Evolutionary conservation across 1,140 invertebrate genomes (phyloP).

Genomic region (Aricia agestis): DNA sequence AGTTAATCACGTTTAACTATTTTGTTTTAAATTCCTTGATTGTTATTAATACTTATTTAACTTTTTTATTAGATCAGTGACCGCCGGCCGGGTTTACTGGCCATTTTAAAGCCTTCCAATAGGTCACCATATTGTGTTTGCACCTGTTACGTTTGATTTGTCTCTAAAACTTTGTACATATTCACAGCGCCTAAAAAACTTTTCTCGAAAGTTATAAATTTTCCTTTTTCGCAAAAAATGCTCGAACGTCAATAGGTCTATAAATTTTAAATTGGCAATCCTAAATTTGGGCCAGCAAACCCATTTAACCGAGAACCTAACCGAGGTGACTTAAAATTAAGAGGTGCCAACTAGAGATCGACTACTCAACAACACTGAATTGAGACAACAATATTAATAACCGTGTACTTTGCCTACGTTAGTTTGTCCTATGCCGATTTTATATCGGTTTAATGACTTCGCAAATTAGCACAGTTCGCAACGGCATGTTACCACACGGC

Average conservation of each 20-base stretch:
- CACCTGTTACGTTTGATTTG: not conserved
- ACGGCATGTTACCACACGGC: conserved; percentile 14
- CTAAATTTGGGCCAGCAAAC: not conserved
- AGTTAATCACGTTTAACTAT: too few relatives aligned
- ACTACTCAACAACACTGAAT: not conserved
- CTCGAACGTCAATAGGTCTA: not conserved
- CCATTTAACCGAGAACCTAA: not conserved
- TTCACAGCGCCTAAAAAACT: not conserved
- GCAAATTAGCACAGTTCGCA: conserved; percentile 8
- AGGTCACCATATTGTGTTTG: not conserved
- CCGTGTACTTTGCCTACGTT: conserved; percentile 1
- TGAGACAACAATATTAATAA: conserved; percentile 9
- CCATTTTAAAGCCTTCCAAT: too few relatives aligned
- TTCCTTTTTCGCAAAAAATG: not conserved
- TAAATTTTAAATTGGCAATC: not conserved
- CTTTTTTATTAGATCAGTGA: too few relatives aligned
- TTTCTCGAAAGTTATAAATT: not conserved
- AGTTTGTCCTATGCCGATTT: conserved; percentile 4
- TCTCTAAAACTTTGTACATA: not conserved
- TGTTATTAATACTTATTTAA: too few relatives aligned
- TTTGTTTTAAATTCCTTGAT: too few relatives aligned
- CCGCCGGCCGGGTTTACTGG: too few relatives aligned
- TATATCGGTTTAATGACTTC: not conserved
- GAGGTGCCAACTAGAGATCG: conserved; percentile 11
- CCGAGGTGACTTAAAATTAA: conserved; percentile 6